Base-by-base conservation (phyloP, 1,140 invertebrate genomes). In the Oryctes rhinoceros region DNA sequence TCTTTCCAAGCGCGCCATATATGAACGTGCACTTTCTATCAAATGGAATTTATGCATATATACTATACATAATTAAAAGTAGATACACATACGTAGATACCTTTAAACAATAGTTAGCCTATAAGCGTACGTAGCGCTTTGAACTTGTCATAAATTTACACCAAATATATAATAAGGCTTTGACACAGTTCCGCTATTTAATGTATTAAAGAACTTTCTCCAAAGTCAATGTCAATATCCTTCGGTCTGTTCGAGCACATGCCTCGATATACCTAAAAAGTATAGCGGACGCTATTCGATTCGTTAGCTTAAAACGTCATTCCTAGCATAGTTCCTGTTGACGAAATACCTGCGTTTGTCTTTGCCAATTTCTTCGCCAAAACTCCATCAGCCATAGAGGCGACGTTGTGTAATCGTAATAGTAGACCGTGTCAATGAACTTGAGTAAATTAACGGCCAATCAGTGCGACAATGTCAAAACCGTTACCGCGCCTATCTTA, bases 161-260 rank as follows among this genome's bases (percentile, higher is more conserved):
- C 65, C 24, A 71, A 71, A 71, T 71, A 71, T 71, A 71, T 71
- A 71, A 71, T 24, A 71, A 71, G 65, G 13, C 24, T 71, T 37
- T 71, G 65, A 71, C 65, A 71, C 24, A 71, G 65, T 71, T 71
- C 65, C 30, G 24, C 15, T 9, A 35, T 24, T 71, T 35, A 71
- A 71, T 35, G 13, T 71, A 5, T 62, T 20, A 62, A 13, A 71
- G 35, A 71, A 71, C 65, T 71, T 71, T 71, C 65, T 71, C 65
- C 24, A 71, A 71, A 71, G 65, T 71, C 65, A 71, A 71, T 71
- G 65, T 71, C 65, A 30, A 71, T 71, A 71, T 71, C 24, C 65
- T 71, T 71, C 35, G 11, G 35, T 9, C 4, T 37, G 35, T 10
- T 10, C 65, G 65, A 71, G 35, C 65, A 13, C 13, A 62, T 62